Evolutionary conservation across 2,113 vertebrate genomes (phyloP), one percentile per base, ranked within the genome.

Genomic region (Tor tambroides): DNA sequence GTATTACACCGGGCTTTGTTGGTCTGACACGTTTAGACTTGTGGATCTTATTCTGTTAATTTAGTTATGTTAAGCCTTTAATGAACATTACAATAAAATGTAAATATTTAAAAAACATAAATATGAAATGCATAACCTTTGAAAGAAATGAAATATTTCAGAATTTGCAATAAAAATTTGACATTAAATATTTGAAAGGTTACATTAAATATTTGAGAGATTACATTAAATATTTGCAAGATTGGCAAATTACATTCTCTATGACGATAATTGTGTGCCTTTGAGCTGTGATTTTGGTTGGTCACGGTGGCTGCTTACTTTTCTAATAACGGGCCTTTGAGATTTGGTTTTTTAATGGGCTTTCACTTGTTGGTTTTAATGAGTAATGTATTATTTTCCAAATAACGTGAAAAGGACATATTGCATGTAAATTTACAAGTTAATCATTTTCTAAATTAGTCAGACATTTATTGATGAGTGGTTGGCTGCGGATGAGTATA

Each of bases 1-100:
- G 10, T 19, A 2, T 43, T 75, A 69, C 21, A 26, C 72, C 28
- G 80, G 61, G 56, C 80, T 87, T 87, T 87, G 86, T 59, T 87
- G 80, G 15, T n/a, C 56, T 83, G 43, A 49, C 30, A 78, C 6
- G 8, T 46, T 35, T 54, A 43, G 38, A 49, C 30, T 35, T 79
- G 56, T 28, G 32, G 32, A 23, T 32, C 56, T 71, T 63, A 61
- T 69, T 59, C 26, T 63, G 46, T 46, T 26, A 23, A 1, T 15
- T 51, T 51, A 21, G 54, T 6, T 8, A 65, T 11, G 6, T 80
- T 72, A 28, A 23, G 49, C 59, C 19, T 43, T 43, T 43, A 38
- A 75, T 46, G 14, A 14, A 49, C 3, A 49, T 49, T 49, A 49
- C 3, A 49, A 14, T 49, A 14, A 49, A 49, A 49, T 46, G 3